A percentile compares a stretch with the other conserved stretches of the same genome.
These are phyloP conservation scores for Plumapathes pennacea DNA, from an alignment of 92 coral and sea anemone species.

Conservation along the genomic window DNA sequence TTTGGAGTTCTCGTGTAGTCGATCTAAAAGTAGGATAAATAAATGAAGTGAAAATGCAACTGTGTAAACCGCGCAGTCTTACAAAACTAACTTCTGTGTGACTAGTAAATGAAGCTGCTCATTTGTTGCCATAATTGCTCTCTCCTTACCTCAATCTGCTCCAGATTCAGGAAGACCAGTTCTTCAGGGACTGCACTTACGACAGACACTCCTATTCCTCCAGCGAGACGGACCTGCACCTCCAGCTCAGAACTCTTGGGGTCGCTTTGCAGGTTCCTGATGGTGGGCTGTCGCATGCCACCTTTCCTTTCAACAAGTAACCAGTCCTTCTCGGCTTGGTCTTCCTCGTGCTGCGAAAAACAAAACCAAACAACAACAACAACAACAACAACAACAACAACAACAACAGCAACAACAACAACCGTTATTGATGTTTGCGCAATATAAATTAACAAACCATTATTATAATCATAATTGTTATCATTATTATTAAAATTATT, in stretches of 20 bases:
- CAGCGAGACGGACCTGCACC: conserved; percentile 88
- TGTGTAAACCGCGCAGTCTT: no score
- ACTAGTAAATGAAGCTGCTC: background rate
- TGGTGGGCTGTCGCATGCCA: conserved; percentile 74
- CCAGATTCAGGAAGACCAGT: conserved; percentile 81
- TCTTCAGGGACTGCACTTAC: conserved; percentile 90
- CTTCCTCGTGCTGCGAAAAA: conserved; percentile 57
- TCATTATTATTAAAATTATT: no score
- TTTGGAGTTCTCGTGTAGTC: conserved; percentile 79
- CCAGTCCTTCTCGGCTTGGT: conserved; percentile 77
- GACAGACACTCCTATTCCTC: conserved; percentile 95
- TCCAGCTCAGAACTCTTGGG: conserved; percentile 63
- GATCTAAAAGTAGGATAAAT: conserved; percentile 46
- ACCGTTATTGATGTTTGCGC: no score
- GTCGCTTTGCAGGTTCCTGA: conserved; percentile 52
- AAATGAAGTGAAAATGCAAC: background rate
- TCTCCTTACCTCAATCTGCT: conserved; percentile 83
- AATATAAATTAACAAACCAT: no score
- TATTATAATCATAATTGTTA: no score
- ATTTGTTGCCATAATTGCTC: no score
- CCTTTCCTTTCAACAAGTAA: conserved; percentile 88
- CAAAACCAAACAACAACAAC: background rate
- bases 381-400: no score
- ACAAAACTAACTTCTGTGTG: background rate
- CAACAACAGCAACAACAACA: no score